These are phyloP conservation scores for Drymonia ruficornis DNA, from an alignment of 2,888 invertebrate species.

Conservation along the genomic window DNA sequence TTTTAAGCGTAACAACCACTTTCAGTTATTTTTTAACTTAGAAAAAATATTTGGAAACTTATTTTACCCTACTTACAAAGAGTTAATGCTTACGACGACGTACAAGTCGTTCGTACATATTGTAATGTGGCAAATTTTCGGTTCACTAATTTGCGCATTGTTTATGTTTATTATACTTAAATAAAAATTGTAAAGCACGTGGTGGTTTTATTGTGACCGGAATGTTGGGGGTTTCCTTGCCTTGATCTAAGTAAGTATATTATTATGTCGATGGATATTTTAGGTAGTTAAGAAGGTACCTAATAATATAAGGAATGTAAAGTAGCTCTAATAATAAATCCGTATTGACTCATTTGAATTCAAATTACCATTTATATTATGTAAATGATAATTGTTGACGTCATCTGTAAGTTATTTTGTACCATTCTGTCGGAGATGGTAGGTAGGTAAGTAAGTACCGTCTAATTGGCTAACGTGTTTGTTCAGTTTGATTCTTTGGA, in stretches of 20 bases:
- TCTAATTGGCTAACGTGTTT: too few species aligned
- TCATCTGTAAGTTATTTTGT: too few species aligned
- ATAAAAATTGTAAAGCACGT: slow-evolving; percentile 63
- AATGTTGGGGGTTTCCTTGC: too few species aligned
- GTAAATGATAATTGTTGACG: too few species aligned
- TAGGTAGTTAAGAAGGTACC: background rate
- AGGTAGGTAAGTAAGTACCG: too few species aligned
- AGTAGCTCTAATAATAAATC: too few species aligned
- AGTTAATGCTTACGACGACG: slow-evolving; percentile 44
- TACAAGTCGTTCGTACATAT: slow-evolving; percentile 40
- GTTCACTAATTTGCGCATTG: slow-evolving; percentile 78
- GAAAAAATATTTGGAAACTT: slow-evolving; percentile 49
- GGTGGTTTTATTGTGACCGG: slow-evolving; percentile 21
- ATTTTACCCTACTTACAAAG: slow-evolving; percentile 54
- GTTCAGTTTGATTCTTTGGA: too few species aligned
- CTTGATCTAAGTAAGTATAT: background rate
- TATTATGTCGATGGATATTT: background rate
- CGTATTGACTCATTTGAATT: too few species aligned
- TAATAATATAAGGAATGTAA: too few species aligned
- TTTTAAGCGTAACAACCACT: slow-evolving; percentile 58
- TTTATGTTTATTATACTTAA: slow-evolving; percentile 81
- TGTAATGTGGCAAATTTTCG: slow-evolving; percentile 63
- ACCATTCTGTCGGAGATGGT: too few species aligned
- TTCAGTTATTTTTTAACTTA: slow-evolving; percentile 57
- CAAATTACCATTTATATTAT: too few species aligned